Percentiles rank a stretch among this genome's conserved stretches.
Evolutionary conservation across 2,888 invertebrate genomes (phyloP).

Genomic region (Zelleria hepariella): DNA sequence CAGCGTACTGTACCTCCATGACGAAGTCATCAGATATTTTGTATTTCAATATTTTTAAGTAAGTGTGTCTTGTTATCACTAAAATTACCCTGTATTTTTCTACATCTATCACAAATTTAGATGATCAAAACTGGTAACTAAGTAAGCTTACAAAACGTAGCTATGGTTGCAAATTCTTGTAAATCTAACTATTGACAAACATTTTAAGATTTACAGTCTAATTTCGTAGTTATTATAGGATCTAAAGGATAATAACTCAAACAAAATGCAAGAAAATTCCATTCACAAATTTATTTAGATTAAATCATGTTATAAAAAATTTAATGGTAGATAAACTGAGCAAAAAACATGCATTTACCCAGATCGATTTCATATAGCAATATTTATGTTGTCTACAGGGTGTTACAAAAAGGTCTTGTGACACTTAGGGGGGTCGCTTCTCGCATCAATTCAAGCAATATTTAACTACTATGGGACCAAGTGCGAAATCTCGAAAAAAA

Average conservation of each 20-base stretch:
- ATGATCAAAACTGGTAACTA: background rate
- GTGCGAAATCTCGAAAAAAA: no score
- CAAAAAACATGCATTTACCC: background rate
- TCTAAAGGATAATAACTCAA: background rate
- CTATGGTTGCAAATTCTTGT: background rate
- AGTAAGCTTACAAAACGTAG: background rate
- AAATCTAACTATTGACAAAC: background rate
- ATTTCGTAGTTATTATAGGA: background rate
- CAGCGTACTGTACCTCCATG: background rate
- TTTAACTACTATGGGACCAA: no score
- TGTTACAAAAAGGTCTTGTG: no score
- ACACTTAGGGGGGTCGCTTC: no score
- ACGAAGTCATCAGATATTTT: background rate
- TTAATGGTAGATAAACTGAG: background rate
- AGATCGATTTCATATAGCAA: background rate
- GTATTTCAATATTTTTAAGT: background rate
- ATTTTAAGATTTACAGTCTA: background rate
- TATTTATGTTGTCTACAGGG: background rate
- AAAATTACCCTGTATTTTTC: slow-evolving; percentile 1
- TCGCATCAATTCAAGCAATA: no score
- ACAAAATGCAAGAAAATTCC: background rate
- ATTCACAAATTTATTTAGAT: background rate
- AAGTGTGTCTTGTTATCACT: background rate
- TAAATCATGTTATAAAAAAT: background rate
- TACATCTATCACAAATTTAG: background rate